Evolutionary conservation across 30 jellyfish, hydroid and myxozoan genomes (phyloP).

Genomic region (Mastigias papua): DNA sequence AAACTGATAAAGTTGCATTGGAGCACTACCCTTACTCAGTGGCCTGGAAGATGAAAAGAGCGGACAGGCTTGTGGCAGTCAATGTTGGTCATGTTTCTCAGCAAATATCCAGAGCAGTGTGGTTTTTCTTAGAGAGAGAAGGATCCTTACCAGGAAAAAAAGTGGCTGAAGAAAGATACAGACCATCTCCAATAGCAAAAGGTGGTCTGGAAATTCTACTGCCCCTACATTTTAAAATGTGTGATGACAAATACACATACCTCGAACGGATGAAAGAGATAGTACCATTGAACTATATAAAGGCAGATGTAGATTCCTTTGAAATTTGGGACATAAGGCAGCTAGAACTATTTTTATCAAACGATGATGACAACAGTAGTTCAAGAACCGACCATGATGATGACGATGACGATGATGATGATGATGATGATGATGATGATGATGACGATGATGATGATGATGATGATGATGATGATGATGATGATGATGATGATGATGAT

Average conservation of each 20-base stretch:
- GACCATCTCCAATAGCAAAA: conserved; percentile 21
- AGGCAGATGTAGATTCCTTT: neutral
- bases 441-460: no score
- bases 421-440: no score
- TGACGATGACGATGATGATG: no score
- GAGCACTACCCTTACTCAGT: conserved; percentile 60
- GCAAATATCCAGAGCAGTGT: conserved; percentile 48
- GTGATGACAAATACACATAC: neutral
- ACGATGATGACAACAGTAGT: no score
- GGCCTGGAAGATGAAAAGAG: conserved; percentile 61
- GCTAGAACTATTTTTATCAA: no score
- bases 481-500: no score
- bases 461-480: no score
- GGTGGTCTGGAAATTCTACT: conserved; percentile 25
- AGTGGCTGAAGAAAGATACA: conserved; percentile 7
- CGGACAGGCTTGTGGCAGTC: conserved; percentile 3
- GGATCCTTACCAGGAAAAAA: neutral
- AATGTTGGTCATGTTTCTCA: conserved; percentile 25
- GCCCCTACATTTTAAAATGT: neutral
- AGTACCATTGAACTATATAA: neutral
- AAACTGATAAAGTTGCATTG: conserved; percentile 37
- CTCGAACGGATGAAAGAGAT: neutral
- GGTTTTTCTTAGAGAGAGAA: conserved; percentile 20
- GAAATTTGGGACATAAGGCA: neutral
- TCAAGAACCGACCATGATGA: no score